Percentiles rank a stretch among this genome's conserved stretches.
These are phyloP conservation scores for Synergus japonicus DNA, from an alignment of 2,888 invertebrate genomes.

Conservation along the genomic window DNA sequence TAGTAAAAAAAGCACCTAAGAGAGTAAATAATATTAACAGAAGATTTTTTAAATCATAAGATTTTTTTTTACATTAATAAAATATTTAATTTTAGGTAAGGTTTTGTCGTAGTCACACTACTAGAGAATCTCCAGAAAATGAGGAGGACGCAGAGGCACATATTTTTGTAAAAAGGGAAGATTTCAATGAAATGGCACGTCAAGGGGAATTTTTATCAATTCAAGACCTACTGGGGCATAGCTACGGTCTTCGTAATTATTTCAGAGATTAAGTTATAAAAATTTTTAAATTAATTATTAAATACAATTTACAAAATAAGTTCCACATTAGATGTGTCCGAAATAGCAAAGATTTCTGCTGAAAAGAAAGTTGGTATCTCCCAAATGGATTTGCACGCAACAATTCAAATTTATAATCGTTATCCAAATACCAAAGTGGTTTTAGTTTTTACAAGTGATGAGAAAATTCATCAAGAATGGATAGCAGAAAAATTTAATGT, in stretches of 20 bases:
- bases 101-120: slow-evolving; percentile 75
- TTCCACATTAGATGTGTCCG: slow-evolving; percentile 66
- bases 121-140: slow-evolving; percentile 64
- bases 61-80: background rate
- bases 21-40: slow-evolving; percentile 55
- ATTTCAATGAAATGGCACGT: slow-evolving; percentile 73
- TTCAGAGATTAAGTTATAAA: background rate
- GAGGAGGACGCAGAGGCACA: slow-evolving; percentile 70
- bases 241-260: slow-evolving; percentile 76
- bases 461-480: slow-evolving; percentile 70
- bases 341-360: slow-evolving; percentile 67
- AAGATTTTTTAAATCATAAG: background rate
- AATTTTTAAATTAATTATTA: background rate
- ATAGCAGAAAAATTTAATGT: slow-evolving; percentile 68
- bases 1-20: slow-evolving; percentile 61
- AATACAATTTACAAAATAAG: background rate
- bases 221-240: slow-evolving; percentile 74
- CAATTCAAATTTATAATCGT: slow-evolving; percentile 71
- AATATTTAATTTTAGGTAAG: slow-evolving; percentile 59
- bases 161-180: slow-evolving; percentile 69
- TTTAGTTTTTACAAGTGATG: slow-evolving; percentile 71
- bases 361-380: slow-evolving; percentile 73
- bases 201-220: slow-evolving; percentile 76
- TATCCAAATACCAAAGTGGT: slow-evolving; percentile 73
- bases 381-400: slow-evolving; percentile 73